A percentile compares a stretch with the other conserved stretches of the same genome.
These are phyloP conservation scores for Spicauda simplicius DNA, from an alignment of 2,888 invertebrate species.

Conservation along the genomic window DNA sequence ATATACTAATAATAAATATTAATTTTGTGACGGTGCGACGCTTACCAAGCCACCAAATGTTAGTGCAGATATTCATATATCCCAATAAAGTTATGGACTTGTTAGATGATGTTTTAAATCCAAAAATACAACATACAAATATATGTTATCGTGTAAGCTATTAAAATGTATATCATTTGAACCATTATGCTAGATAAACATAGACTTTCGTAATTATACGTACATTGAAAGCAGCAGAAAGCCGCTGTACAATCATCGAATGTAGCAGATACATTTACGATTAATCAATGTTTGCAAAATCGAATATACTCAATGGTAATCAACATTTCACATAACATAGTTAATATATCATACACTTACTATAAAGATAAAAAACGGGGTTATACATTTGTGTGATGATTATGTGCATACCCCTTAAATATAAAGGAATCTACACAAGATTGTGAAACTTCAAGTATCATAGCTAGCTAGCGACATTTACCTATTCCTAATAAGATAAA, in stretches of 20 bases:
- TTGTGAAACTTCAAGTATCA: slow-evolving; percentile 26
- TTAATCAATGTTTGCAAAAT: slow-evolving; percentile 9
- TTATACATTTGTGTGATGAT: slow-evolving; percentile 18
- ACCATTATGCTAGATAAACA: slow-evolving; percentile 24
- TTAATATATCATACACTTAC: slow-evolving; percentile 29
- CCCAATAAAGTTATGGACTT: slow-evolving; percentile 30
- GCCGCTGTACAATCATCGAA: neutral
- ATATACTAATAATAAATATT: slow-evolving; percentile 23
- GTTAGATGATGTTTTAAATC: slow-evolving; percentile 20
- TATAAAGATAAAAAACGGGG: slow-evolving; percentile 29
- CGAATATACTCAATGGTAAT: slow-evolving; percentile 14
- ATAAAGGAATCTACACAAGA: slow-evolving; percentile 31
- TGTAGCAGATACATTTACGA: slow-evolving; percentile 3
- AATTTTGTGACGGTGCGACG: slow-evolving; percentile 44
- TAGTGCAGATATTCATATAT: slow-evolving; percentile 44
- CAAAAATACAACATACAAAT: slow-evolving; percentile 17
- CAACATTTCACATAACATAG: slow-evolving; percentile 22
- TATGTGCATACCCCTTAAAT: slow-evolving; percentile 23
- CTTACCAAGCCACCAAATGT: slow-evolving; percentile 49
- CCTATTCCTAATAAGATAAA: slow-evolving; percentile 40
- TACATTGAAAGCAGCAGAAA: neutral
- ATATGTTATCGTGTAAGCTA: slow-evolving; percentile 22
- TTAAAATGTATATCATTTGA: neutral
- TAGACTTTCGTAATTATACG: slow-evolving; percentile 1
- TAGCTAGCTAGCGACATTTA: slow-evolving; percentile 29